Conservation (phyloP, 2,113 vertebrate species). For the Myiopsitta monachus region DNA sequence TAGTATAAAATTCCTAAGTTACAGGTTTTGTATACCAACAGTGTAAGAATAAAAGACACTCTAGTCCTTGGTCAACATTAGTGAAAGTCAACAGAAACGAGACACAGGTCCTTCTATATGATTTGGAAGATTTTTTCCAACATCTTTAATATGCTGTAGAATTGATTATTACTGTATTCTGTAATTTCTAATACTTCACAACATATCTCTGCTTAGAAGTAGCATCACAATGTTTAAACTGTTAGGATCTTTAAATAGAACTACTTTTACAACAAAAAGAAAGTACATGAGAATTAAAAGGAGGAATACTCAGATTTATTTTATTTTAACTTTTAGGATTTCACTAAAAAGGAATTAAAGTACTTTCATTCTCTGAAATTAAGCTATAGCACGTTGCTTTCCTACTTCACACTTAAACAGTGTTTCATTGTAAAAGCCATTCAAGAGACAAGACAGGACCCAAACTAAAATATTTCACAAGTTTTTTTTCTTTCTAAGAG, state of each 20-base stretch:
- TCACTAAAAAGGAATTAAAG: neutral
- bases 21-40: neutral
- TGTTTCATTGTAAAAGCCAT: neutral
- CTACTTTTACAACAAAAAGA: neutral
- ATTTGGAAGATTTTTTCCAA: neutral
- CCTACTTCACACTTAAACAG: neutral
- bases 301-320: neutral
- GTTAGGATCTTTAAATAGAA: neutral
- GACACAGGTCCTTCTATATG: rapidly evolving
- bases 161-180: neutral
- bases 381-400: neutral
- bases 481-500: neutral
- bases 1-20: neutral
- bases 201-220: neutral
- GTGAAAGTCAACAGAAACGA: neutral
- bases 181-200: neutral
- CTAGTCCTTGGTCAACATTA: rapidly evolving
- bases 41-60: rapidly evolving
- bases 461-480: neutral
- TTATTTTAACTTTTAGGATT: neutral
- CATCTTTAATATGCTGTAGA: neutral
- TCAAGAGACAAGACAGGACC: neutral
- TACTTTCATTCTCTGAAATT: neutral
- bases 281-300: neutral
- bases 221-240: neutral